These are phyloP conservation scores for Galbula dea DNA, from an alignment of 2,113 vertebrate genomes.

Conservation along the genomic window DNA sequence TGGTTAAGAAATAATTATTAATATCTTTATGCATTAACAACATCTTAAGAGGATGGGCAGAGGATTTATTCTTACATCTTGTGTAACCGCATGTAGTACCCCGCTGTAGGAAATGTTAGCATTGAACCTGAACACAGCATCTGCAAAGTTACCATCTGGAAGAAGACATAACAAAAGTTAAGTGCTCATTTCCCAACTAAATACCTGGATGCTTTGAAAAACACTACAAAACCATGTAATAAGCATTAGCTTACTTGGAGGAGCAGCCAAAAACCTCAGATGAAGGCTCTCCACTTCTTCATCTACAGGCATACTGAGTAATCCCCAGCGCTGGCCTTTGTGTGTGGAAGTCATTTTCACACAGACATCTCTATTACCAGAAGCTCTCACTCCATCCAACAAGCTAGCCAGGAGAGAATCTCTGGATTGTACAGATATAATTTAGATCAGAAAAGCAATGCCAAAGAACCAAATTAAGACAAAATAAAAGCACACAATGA, in stretches of 20 bases:
- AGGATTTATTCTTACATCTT: slow-evolving; percentile 86
- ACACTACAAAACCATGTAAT: background rate
- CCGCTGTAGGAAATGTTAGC: slow-evolving; percentile 98
- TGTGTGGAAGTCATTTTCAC: slow-evolving; percentile 95
- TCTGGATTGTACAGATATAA: slow-evolving; percentile 65
- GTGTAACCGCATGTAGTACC: slow-evolving; percentile 95
- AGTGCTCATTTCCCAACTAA: background rate
- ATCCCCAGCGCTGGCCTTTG: slow-evolving; percentile 94
- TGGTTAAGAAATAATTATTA: slow-evolving; percentile 55
- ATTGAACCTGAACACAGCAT: slow-evolving; percentile 98
- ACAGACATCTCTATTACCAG: slow-evolving; percentile 96
- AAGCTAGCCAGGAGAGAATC: slow-evolving; percentile 95
- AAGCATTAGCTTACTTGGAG: slow-evolving; percentile 85
- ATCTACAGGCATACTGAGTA: slow-evolving; percentile 96
- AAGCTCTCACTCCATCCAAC: slow-evolving; percentile 94
- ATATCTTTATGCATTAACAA: background rate
- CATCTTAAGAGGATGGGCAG: background rate
- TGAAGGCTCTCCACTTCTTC: slow-evolving; percentile 98
- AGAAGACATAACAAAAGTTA: slow-evolving; percentile 16
- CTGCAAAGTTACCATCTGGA: slow-evolving; percentile 94
- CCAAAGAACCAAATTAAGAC: background rate
- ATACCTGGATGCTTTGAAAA: background rate
- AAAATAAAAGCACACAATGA: background rate
- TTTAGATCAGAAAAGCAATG: background rate
- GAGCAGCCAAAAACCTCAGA: slow-evolving; percentile 91